Evolutionary conservation across 1,140 invertebrate genomes (phyloP).

Genomic region (Antheraea mylitta): DNA sequence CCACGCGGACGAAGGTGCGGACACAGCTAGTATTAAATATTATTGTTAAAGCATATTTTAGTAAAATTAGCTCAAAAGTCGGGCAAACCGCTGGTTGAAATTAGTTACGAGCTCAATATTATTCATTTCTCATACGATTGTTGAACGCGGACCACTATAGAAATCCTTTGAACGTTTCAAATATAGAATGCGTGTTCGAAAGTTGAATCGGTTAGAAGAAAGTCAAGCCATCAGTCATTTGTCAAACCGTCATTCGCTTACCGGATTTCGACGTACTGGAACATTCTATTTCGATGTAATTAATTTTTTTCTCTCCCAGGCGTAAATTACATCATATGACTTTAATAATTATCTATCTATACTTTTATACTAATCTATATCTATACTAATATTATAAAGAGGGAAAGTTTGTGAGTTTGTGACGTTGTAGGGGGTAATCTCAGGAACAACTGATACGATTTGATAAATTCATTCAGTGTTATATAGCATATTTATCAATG

Average conservation of each 20-base stretch:
- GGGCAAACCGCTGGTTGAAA: neutral
- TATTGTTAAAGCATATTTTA: too few species aligned
- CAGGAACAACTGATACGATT: too few species aligned
- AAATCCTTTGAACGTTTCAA: constrained; percentile 4
- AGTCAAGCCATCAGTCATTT: constrained; percentile 10
- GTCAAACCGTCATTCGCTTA: constrained; percentile 9
- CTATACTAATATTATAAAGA: too few species aligned
- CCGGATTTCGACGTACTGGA: constrained; percentile 1
- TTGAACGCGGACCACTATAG: neutral
- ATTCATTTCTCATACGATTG: neutral
- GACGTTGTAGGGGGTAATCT: too few species aligned
- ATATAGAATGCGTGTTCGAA: constrained; percentile 9
- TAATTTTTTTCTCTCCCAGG: neutral
- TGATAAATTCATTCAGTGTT: too few species aligned
- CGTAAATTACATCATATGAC: neutral
- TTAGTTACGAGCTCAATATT: neutral
- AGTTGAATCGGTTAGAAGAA: constrained; percentile 12
- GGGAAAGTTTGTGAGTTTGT: too few species aligned
- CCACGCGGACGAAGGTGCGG: too few species aligned
- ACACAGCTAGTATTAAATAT: too few species aligned
- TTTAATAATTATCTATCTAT: too few species aligned
- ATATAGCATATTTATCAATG: too few species aligned
- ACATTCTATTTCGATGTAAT: neutral
- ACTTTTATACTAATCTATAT: too few species aligned
- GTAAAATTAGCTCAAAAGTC: neutral